Evolutionary conservation across 2,113 vertebrate species (phyloP).

Genomic region (Tauraco erythrolophus): DNA sequence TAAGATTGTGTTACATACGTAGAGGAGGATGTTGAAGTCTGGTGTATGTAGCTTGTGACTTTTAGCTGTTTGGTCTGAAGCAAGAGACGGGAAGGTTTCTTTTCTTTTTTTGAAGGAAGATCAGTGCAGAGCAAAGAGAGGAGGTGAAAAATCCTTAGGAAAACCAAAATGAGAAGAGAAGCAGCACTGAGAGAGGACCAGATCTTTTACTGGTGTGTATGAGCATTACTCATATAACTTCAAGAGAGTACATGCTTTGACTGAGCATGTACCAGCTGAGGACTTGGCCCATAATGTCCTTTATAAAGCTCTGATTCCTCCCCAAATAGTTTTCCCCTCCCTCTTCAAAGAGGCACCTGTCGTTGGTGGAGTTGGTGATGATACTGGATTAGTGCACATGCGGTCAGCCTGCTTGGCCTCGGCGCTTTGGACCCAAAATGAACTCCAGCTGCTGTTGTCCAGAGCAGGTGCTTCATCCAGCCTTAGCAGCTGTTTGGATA

Average conservation of each 20-base stretch:
- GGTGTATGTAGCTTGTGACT: background rate
- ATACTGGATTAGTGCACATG: slow-evolving; percentile 73
- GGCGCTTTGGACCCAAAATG: slow-evolving; percentile 71
- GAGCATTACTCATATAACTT: slow-evolving; percentile 31
- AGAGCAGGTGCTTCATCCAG: slow-evolving; percentile 74
- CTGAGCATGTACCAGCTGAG: slow-evolving; percentile 52
- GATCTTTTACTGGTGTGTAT: background rate
- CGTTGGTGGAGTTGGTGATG: slow-evolving; percentile 68
- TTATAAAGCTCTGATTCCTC: slow-evolving; percentile 68
- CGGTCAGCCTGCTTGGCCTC: slow-evolving; percentile 62
- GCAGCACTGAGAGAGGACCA: background rate
- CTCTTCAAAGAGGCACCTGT: slow-evolving; percentile 75
- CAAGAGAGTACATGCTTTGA: slow-evolving; percentile 20
- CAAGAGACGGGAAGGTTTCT: background rate
- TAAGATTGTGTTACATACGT: background rate
- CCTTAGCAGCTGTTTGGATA: slow-evolving; percentile 61
- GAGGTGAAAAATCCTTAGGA: background rate
- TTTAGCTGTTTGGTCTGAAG: background rate
- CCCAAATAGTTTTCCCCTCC: slow-evolving; percentile 61
- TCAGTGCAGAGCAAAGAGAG: background rate
- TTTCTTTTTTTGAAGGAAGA: background rate
- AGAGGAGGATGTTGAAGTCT: background rate
- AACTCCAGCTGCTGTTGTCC: slow-evolving; percentile 73
- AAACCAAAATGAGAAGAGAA: background rate
- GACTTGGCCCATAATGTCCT: slow-evolving; percentile 53